Percentiles rank a stretch among this genome's conserved stretches.
Evolutionary conservation across 2,797 vertebrate genomes (phyloP).

Genomic region (Halcyon chelicuti): DNA sequence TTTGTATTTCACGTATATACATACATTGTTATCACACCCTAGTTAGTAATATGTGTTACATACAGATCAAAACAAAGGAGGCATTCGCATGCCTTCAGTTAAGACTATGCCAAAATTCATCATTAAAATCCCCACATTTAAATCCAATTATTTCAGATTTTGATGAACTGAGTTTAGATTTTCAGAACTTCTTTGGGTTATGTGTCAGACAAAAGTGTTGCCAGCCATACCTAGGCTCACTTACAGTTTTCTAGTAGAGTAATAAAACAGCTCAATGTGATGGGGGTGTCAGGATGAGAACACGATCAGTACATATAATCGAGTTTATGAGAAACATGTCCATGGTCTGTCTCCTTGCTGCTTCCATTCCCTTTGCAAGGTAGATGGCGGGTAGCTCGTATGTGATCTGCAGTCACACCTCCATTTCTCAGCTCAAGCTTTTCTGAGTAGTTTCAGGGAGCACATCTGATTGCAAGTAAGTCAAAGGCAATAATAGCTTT

Average conservation of each 20-base stretch:
- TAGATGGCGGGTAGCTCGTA: neutral
- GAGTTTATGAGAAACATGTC: neutral
- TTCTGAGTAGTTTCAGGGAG: neutral
- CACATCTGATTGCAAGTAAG: neutral
- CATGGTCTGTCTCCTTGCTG: neutral
- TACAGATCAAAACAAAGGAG: neutral
- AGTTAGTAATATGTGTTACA: neutral
- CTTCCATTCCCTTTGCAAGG: neutral
- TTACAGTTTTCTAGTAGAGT: neutral
- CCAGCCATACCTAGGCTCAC: neutral
- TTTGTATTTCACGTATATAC: neutral
- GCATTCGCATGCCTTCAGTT: neutral
- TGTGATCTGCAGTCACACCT: neutral
- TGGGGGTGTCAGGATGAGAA: neutral
- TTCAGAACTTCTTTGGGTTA: neutral
- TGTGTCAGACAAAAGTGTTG: neutral
- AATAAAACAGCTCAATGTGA: neutral
- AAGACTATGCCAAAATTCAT: neutral
- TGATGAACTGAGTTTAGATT: neutral
- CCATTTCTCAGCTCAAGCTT: neutral
- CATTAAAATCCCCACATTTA: neutral
- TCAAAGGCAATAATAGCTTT: neutral
- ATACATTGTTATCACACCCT: neutral
- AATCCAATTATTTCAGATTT: neutral
- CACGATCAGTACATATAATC: neutral